Base-by-base conservation (phyloP, 37 sponge, comb jelly and placozoan genomes). In the Geodia barretti region DNA sequence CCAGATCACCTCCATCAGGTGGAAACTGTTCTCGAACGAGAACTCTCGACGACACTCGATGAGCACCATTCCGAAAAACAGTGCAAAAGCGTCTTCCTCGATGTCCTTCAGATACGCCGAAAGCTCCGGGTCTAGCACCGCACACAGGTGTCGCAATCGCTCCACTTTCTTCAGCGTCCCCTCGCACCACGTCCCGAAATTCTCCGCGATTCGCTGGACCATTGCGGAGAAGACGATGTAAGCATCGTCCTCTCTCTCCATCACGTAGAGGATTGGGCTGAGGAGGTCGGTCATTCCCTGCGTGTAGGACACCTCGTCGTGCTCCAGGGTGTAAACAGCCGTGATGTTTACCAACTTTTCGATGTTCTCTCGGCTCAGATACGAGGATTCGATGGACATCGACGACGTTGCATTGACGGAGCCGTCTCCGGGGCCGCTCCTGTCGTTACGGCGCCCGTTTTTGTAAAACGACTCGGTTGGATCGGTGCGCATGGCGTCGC, bases 261-360 rank as follows among this genome's bases (percentile, higher is more conserved):
- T 78, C 26, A 88, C 86, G 76, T 78, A 92, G n/a, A 92, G 82
- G 20, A 92, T 72, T 0, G 93, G 93, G 19, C 87, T 85, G 47
- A 88, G 86, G 19, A 92, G 72, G 65, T 92, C 93, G 0, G 93
- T 92, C 93, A 92, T 92, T 1, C 93, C 93, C 74, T 92, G 93
- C 0, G 93, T 92, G 86, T 92, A 92, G 1, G 90, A 74, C 28
- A 84, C 60, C 1, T 72, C 74, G 1, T 24, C 32, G 68, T 92
- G 93, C 64, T 92, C 93, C 60, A 88, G 65, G 11, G 58, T 74
- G 73, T 88, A 92, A n/a, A 86, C 84, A 26, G 78, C 72, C 20
- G 81, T 62, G 9, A 92, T 75, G 68, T 84, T 82, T 42, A 80
- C 67, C 34, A 92, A 81, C 37, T 85, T 83, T 77, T 88, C 82